Base-by-base conservation (phyloP, 2,797 vertebrate genomes). In the Odontamblyopus lacepedii region DNA sequence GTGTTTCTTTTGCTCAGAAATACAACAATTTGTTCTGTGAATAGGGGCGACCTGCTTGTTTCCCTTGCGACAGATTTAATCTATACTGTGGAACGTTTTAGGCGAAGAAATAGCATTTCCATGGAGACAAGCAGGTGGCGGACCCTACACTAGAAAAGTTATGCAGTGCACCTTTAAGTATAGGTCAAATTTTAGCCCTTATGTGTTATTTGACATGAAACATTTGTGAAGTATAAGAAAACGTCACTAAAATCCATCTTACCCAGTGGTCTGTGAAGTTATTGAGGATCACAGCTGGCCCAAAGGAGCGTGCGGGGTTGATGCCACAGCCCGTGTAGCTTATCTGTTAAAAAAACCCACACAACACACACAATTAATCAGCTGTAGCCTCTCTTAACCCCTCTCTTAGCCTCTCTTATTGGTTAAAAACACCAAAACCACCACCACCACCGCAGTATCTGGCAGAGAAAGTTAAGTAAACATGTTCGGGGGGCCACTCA, bases 241-340 rank as follows among this genome's bases (percentile, higher is more conserved):
- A 13, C 27, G 27, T 9, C 48, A 8, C 12, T 27, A 50, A 27
- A 48, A 44, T 55, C 29, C 29, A 13, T 82, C 95, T 94, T 90
- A 99, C 98, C 98, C 98, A 99, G 89, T 99, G 98, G 78, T 98
- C 59, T 13, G 73, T 80, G 75, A 98, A 99, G 73, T 96, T 12
- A 32, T 83, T 90, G 15, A 94, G 75, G 76, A 99, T 92, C 84
- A 98, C 84, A 0, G 98, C 96, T 0, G 97, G 96, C 18, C 97
- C 97, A 0, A 99, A 98, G 48, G 97, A 98, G 41, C 97, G 95
- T n/a, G 98, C 98, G 0, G 98, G 98, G 75, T 99, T 99, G 79
- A 99, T 99, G 18, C 98, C 94, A 3, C 98, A 99, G 67, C 98
- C 98, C 0, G 98, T 99, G 90, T 95, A 98, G 85, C 97, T 98